Evolutionary conservation across 2,797 vertebrate genomes (phyloP).

Genomic region (Platalea minor): DNA sequence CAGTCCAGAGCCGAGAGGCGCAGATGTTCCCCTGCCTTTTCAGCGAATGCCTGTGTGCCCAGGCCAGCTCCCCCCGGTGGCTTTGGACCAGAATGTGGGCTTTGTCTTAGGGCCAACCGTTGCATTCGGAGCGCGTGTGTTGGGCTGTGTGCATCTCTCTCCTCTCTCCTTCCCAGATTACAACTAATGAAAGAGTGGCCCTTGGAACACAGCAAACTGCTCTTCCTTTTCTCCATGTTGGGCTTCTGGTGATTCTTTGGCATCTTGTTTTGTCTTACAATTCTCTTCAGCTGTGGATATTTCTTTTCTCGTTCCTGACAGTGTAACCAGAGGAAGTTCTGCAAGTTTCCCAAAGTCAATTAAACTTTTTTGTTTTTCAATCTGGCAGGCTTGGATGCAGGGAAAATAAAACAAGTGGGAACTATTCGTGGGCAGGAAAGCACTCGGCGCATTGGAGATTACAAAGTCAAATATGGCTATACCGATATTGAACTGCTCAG

Average conservation of each 20-base stretch:
- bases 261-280: neutral
- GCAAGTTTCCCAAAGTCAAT: neutral
- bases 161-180: neutral
- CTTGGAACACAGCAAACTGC: neutral
- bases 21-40: neutral
- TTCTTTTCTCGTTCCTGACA: neutral
- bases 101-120: neutral
- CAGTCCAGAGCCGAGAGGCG: neutral
- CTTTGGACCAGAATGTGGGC: neutral
- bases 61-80: neutral
- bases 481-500: conserved; percentile 92
- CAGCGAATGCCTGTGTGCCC: neutral
- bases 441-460: conserved; percentile 91
- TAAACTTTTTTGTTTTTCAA: neutral
- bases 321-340: neutral
- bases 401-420: conserved; percentile 87
- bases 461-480: conserved; percentile 94
- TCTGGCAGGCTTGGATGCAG: conserved; percentile 85
- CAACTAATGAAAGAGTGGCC: neutral
- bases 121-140: neutral
- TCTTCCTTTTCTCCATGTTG: neutral
- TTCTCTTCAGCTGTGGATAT: neutral
- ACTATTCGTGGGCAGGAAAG: conserved; percentile 90
- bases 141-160: neutral
- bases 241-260: neutral